These are phyloP conservation scores for Pseudomyrmex concolor DNA, from an alignment of 1,140 invertebrate species.

Conservation along the genomic window DNA sequence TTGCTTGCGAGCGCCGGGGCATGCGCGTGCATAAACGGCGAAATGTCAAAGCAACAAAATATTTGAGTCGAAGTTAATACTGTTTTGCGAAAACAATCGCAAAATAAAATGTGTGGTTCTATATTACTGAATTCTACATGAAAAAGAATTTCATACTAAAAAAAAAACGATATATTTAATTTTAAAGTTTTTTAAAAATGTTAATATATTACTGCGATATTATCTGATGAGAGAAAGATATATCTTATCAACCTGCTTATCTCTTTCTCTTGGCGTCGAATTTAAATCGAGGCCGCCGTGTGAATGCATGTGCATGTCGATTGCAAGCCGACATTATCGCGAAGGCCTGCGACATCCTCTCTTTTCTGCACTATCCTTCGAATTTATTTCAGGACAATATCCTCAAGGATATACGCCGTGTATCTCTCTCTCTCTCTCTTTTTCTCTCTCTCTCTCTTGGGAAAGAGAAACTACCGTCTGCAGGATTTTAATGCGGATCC, in stretches of 20 bases:
- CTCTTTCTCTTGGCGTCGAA: constrained; percentile 25
- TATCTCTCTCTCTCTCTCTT: background rate
- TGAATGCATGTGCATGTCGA: constrained; percentile 32
- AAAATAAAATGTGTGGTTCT: too few species aligned
- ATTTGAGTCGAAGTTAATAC: too few species aligned
- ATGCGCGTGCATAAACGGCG: background rate
- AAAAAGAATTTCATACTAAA: too few species aligned
- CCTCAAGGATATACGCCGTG: constrained; percentile 22
- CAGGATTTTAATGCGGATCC: constrained; percentile 32
- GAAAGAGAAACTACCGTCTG: background rate
- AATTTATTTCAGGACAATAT: constrained; percentile 47
- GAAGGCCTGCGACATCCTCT: constrained; percentile 4
- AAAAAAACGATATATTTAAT: background rate
- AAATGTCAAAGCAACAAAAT: background rate
- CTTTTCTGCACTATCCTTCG: constrained; percentile 25
- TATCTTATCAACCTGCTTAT: constrained; percentile 10
- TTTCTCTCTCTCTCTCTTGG: background rate
- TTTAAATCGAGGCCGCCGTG: constrained; percentile 35
- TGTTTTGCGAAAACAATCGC: too few species aligned
- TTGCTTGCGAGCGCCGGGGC: background rate
- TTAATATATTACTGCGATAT: too few species aligned
- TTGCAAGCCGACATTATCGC: constrained; percentile 26
- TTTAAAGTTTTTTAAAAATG: too few species aligned
- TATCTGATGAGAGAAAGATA: too few species aligned
- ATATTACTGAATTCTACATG: too few species aligned